Base-by-base conservation (phyloP, 2,888 invertebrate genomes). In the Clunio marinus region DNA sequence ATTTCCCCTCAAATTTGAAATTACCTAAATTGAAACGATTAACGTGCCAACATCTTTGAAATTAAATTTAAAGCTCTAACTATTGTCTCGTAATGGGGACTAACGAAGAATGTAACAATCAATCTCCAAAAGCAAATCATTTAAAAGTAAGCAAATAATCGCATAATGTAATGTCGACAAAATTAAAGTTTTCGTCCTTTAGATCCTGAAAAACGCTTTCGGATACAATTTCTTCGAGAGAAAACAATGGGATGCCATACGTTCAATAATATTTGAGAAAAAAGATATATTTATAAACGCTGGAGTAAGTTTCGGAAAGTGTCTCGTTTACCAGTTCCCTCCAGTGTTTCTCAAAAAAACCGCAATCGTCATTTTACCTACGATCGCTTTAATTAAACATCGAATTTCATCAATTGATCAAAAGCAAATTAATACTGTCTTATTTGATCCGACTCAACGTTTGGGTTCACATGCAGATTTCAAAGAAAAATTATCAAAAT, bases 291-390 rank as follows among this genome's bases (percentile, higher is more conserved):
- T 95, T 71, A 82, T 94, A 4, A 84, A 94, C 5, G 93, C 94
- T 92, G 91, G 91, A 1, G 92, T 92, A 2, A 94, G 93, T 1
- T 93, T 93, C 25, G 96, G 96, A 0, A 88, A 88, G 76, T 86
- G 86, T 57, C 76, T 88, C 65, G 87, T 85, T 72, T 88, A 83
- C 75, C 88, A 88, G 75, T 87, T 80, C 75, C 86, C 87, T 0
- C 82, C 87, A 0, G 82, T 86, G 69, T 84, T 79, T 76, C 70
- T 76, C 59, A 72, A 80, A 68, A 80, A 83, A 70, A 73, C 84
- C 1, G 81, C 83, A 0, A 73, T 88, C n/a, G 85, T 88, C 2
- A 81, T 88, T 57, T 87, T 87, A 3, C 88, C 88, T 1, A 77
- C 88, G 4, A 88, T 88, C 68, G 86, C 88, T 0, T 75, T 88